Evolutionary conservation across 1,140 invertebrate species (phyloP), one percentile per base, ranked within the genome.

Genomic region (Ptiloglossa arizonensis): DNA sequence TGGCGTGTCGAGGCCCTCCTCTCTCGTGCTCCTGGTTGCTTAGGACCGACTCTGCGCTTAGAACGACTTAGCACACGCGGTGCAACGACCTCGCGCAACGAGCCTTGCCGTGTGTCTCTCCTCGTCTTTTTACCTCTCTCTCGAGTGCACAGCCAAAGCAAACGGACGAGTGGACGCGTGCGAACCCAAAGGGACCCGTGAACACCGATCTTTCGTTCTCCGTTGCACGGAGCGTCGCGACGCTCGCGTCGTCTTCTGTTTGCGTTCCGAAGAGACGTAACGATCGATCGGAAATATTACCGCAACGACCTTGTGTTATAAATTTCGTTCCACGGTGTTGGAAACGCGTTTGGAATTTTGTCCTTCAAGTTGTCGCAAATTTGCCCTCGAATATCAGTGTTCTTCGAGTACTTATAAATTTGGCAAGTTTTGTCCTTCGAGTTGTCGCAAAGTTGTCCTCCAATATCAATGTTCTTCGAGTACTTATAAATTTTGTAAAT

Each of bases 21-120:
- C 57, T 84, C 77, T 67, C 46, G 35, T 15, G 64, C 59, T 79
- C n/a, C 66, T 63, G 63, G 64, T 79, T 74, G 76, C 79, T 82
- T 85, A 81, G 74, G 64, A 72, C 79, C 74, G 69, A 74, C 73
- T 79, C 77, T 44, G 67, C 50, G 83, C 79, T 85, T 85, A 84
- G 83, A 85, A 81, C 82, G 75, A 85, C 81, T 86, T 86, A 86
- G 75, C 75, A 69, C 77, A 66, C 75, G 48, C 85, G 67, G 86
- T 87, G 82, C 86, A 87, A 86, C 83, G 86, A 86, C 86, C 86
- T 79, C 86, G 79, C 67, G 85, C 86, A 81, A 85, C 78, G 73
- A 80, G 64, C 69, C 69, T 78, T 60, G 57, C 78, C 54, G 41
- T 81, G 66, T 84, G 57, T 75, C 80, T 81, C 35, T 77, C 35